Conservation (phyloP, 2,113 vertebrate genomes). For the Clinocottus analis region DNA sequence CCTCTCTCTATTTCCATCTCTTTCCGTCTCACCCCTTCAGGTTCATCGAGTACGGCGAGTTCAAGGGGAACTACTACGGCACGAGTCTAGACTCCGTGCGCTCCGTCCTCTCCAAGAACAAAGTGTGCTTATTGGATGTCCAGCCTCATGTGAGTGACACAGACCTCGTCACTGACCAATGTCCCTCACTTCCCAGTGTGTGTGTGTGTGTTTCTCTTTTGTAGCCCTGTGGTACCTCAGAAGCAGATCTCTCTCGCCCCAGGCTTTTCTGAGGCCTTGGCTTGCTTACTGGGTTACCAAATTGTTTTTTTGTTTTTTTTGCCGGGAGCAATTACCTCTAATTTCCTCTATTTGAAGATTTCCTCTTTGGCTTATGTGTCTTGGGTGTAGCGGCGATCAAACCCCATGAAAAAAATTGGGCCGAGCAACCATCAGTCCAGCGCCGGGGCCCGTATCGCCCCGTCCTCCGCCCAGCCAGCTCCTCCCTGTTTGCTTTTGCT, state of each 20-base stretch:
- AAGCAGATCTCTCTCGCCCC: conserved; percentile 2
- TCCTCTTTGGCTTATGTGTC: conserved; percentile 74
- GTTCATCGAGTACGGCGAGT: conserved; percentile 96
- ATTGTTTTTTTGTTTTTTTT: conserved; percentile 55
- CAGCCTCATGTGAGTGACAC: conserved; percentile 93
- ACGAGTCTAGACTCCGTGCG: conserved; percentile 93
- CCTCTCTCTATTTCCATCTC: background rate
- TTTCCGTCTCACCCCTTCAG: conserved; percentile 71
- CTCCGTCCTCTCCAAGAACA: conserved; percentile 93
- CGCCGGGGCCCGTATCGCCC: background rate
- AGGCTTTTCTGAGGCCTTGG: conserved; percentile 28
- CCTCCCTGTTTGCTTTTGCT: conserved; percentile 61
- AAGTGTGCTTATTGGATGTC: conserved; percentile 95
- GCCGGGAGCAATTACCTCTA: conserved; percentile 65
- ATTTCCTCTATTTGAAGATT: conserved; percentile 77
- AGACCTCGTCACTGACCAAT: background rate
- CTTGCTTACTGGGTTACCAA: conserved; percentile 54
- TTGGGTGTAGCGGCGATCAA: conserved; percentile 57
- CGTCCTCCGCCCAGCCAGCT: conserved; percentile 23
- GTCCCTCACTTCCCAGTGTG: background rate
- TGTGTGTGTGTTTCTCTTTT: conserved; percentile 2
- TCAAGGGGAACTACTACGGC: conserved; percentile 96
- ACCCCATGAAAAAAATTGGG: conserved; percentile 33
- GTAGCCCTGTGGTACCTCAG: background rate
- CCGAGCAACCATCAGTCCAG: background rate